Conservation (phyloP, 2,113 vertebrate genomes). For the Psilopsiagon aurifrons region DNA sequence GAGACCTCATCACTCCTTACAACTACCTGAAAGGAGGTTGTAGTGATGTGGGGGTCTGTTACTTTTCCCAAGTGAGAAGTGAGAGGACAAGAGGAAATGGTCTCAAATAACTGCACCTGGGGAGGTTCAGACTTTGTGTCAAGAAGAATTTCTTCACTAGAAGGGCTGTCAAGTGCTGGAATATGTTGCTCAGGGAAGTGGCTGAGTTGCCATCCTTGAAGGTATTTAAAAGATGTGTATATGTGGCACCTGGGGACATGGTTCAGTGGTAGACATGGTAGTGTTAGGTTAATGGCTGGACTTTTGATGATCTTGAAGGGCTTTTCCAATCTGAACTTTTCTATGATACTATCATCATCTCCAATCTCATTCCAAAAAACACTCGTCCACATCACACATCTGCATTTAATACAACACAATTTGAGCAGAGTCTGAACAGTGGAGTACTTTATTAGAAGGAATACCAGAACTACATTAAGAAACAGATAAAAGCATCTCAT, state of each 20-base stretch:
- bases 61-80: not conserved
- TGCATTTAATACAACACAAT: not conserved
- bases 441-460: not conserved
- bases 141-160: not conserved
- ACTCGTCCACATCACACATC: not conserved
- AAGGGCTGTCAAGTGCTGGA: not conserved
- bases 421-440: not conserved
- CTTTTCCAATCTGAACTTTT: not conserved
- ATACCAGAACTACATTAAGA: not conserved
- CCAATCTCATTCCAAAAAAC: not conserved
- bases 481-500: not conserved
- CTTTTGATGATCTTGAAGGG: not conserved
- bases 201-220: not conserved
- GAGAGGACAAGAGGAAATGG: not conserved
- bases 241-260: not conserved
- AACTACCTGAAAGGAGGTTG: not conserved
- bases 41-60: not conserved
- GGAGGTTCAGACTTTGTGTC: not conserved
- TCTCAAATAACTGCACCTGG: not conserved
- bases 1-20: not conserved
- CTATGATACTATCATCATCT: not conserved
- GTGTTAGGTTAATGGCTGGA: not conserved
- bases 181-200: not conserved
- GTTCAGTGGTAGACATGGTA: not conserved
- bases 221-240: not conserved